These are phyloP conservation scores for Drosophila arizonae DNA, from an alignment of 1,140 invertebrate genomes.

Conservation along the genomic window DNA sequence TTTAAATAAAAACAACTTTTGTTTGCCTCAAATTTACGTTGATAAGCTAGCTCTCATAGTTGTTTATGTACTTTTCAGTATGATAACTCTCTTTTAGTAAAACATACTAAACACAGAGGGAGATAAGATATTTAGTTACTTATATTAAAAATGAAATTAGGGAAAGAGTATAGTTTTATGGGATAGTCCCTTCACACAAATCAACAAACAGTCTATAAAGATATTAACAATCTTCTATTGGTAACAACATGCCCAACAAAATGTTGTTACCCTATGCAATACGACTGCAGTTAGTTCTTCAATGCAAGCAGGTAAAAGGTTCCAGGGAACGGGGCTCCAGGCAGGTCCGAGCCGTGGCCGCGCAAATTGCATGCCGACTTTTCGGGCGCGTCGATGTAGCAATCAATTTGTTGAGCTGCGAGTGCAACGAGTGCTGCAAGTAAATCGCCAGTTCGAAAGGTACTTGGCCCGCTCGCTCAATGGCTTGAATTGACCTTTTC, in stretches of 20 bases:
- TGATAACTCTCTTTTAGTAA: no score
- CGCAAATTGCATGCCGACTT: constrained; percentile 56
- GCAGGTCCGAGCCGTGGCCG: not conserved
- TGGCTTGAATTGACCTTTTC: constrained; percentile 16
- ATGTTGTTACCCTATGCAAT: not conserved
- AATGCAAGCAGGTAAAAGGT: not conserved
- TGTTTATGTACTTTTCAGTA: no score
- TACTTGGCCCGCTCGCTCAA: constrained; percentile 10
- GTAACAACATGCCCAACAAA: not conserved
- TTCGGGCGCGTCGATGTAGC: constrained; percentile 55
- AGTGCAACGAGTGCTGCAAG: constrained; percentile 51
- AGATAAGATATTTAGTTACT: no score
- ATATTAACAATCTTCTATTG: no score
- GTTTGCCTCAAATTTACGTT: no score
- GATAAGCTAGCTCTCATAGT: no score
- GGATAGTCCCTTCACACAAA: no score
- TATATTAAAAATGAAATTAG: no score
- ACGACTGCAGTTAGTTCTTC: not conserved
- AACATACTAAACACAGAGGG: no score
- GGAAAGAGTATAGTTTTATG: no score
- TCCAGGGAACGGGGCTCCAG: not conserved
- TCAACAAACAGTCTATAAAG: no score
- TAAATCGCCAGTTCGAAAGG: constrained; percentile 65
- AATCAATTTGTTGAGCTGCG: constrained; percentile 60
- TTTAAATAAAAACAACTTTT: no score